phyloP scores from a whole-genome alignment of 2,797 vertebrate genomes.

The Acrossocheilus wenchowensis region DNA sequence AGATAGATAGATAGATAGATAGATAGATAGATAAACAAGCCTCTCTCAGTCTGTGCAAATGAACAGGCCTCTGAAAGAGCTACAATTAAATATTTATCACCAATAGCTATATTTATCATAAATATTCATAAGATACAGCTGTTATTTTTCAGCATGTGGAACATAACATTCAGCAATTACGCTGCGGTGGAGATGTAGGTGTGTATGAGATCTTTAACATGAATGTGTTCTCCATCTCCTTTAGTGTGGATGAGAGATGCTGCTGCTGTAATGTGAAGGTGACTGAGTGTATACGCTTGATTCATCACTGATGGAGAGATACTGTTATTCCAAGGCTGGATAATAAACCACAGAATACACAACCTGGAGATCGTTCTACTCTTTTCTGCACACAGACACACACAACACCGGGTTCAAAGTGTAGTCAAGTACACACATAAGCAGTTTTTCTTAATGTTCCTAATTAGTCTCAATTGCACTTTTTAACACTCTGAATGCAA shows the following conservation, averaged over 20 bases:
- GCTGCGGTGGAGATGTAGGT: conserved; percentile 58
- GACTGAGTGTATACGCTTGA: background rate
- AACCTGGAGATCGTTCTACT: background rate
- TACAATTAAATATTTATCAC: conserved; percentile 75
- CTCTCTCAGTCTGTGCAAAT: conserved; percentile 55
- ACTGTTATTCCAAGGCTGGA: background rate
- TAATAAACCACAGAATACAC: background rate
- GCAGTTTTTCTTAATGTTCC: background rate
- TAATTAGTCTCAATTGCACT: background rate
- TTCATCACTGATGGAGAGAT: conserved; percentile 5
- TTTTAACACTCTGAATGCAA: background rate
- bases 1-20: conserved; percentile 18
- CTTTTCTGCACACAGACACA: background rate
- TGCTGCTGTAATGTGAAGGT: conserved; percentile 1
- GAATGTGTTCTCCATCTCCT: conserved; percentile 47
- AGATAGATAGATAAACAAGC: conserved; percentile 41
- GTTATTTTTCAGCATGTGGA: conserved; percentile 67
- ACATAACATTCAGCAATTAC: conserved; percentile 72
- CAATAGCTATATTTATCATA: conserved; percentile 73
- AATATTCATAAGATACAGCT: conserved; percentile 72
- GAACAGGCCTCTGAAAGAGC: conserved; percentile 62
- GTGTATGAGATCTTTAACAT: conserved; percentile 54
- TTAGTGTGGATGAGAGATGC: conserved; percentile 34
- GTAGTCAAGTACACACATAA: background rate
- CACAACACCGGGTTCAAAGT: background rate